A percentile compares a stretch with the other conserved stretches of the same genome.
Conservation (phyloP, 1,140 invertebrate genomes). For the Dryas iulia region DNA sequence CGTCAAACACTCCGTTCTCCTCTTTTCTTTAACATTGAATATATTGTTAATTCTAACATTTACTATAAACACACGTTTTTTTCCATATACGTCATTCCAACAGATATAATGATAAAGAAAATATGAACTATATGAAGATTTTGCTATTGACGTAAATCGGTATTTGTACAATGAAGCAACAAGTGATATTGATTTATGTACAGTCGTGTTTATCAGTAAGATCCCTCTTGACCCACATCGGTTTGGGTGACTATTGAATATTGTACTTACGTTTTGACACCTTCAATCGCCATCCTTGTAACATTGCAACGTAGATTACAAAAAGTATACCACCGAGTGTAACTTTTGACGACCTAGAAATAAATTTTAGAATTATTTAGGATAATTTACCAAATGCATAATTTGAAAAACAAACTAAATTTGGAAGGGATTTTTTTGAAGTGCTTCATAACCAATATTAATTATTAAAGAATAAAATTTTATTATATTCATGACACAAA, state of each 20-base stretch:
- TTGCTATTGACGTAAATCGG: background rate
- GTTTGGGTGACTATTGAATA: no score
- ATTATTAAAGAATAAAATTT: no score
- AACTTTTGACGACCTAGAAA: background rate
- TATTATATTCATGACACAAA: no score
- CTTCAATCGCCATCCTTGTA: slow-evolving; percentile 58
- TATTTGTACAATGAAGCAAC: background rate
- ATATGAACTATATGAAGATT: background rate
- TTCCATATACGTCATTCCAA: no score
- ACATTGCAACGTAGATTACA: slow-evolving; percentile 49
- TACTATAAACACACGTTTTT: no score
- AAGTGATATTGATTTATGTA: background rate
- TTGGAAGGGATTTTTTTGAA: no score
- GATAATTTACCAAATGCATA: no score
- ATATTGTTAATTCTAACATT: no score
- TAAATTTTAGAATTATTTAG: background rate
- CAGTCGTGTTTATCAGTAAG: slow-evolving; percentile 1
- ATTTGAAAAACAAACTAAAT: no score
- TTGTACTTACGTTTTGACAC: slow-evolving; percentile 59
- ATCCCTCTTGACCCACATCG: slow-evolving; percentile 1
- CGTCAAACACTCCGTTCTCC: no score
- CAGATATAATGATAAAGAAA: background rate
- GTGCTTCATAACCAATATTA: no score
- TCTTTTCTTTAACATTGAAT: no score
- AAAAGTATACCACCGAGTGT: slow-evolving; percentile 38